Conservation (phyloP, 2,113 vertebrate genomes). For the Ia io region DNA sequence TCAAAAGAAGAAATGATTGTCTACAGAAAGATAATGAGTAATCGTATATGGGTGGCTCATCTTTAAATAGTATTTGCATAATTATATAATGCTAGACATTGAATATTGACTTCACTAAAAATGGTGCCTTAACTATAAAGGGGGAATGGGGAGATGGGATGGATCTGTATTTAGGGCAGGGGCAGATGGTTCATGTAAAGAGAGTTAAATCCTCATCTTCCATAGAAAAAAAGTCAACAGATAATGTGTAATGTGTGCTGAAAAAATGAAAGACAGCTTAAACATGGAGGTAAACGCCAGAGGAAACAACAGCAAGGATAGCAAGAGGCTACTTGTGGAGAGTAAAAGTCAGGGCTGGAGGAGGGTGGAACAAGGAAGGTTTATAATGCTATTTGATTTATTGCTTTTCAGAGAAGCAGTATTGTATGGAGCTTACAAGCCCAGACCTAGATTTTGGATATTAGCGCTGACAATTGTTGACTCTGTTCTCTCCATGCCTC, state of each 20-base stretch:
- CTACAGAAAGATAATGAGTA: not conserved
- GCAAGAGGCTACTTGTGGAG: not conserved
- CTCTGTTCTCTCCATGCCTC: not conserved
- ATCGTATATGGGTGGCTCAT: not conserved
- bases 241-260: not conserved
- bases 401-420: not conserved
- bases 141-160: not conserved
- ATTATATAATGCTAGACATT: not conserved
- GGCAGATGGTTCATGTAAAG: not conserved
- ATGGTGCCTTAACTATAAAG: not conserved
- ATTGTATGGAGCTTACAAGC: fast-evolving
- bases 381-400: not conserved
- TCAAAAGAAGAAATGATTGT: not conserved
- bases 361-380: not conserved
- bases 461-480: not conserved
- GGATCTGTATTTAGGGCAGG: not conserved
- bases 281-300: not conserved
- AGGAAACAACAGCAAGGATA: not conserved
- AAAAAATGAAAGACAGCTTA: not conserved
- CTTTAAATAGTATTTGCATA: not conserved
- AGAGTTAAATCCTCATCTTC: not conserved
- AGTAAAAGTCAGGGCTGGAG: not conserved
- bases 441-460: not conserved
- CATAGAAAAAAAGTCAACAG: not conserved
- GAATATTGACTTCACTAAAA: not conserved